Evolutionary conservation across 2,888 invertebrate genomes (phyloP).

Genomic region (Chymomyza procnemis): DNA sequence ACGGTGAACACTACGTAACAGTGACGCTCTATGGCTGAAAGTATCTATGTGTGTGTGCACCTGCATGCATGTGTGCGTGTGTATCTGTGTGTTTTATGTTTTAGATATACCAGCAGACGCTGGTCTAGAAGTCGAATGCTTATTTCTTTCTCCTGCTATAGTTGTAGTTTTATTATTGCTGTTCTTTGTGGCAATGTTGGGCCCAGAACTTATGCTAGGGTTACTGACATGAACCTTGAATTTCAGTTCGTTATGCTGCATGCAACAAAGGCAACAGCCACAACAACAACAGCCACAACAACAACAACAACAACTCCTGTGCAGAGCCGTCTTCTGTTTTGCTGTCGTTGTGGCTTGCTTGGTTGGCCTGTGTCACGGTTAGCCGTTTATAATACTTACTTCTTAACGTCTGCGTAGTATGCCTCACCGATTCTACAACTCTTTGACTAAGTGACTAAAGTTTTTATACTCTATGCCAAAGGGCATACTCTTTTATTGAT

Average conservation of each 20-base stretch:
- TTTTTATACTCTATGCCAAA: slow-evolving; percentile 10
- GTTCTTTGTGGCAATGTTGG: slow-evolving; percentile 15
- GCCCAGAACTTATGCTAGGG: slow-evolving; percentile 60
- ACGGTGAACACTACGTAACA: slow-evolving; percentile 11
- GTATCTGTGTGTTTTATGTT: slow-evolving; percentile 50
- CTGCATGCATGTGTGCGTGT: slow-evolving; percentile 11
- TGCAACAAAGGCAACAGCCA: slow-evolving; percentile 7
- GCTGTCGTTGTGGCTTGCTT: slow-evolving; percentile 15
- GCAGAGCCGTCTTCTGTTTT: slow-evolving; percentile 1
- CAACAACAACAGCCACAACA: slow-evolving; percentile 17
- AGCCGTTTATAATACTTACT: slow-evolving; percentile 58
- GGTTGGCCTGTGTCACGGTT: slow-evolving; percentile 50
- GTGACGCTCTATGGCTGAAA: slow-evolving; percentile 20
- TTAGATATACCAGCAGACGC: slow-evolving; percentile 39
- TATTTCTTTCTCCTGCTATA: background rate
- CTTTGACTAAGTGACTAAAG: slow-evolving; percentile 1
- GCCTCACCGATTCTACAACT: slow-evolving; percentile 4
- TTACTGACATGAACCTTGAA: slow-evolving; percentile 75
- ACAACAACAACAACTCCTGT: background rate
- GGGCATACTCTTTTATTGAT: background rate
- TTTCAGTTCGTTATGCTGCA: slow-evolving; percentile 62
- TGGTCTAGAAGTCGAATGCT: slow-evolving; percentile 29
- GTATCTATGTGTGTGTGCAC: slow-evolving; percentile 27
- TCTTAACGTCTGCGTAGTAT: slow-evolving; percentile 16
- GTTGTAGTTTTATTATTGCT: slow-evolving; percentile 54